Evolutionary conservation across 1,140 invertebrate species (phyloP).

Genomic region (Sitobion miscanthi): DNA sequence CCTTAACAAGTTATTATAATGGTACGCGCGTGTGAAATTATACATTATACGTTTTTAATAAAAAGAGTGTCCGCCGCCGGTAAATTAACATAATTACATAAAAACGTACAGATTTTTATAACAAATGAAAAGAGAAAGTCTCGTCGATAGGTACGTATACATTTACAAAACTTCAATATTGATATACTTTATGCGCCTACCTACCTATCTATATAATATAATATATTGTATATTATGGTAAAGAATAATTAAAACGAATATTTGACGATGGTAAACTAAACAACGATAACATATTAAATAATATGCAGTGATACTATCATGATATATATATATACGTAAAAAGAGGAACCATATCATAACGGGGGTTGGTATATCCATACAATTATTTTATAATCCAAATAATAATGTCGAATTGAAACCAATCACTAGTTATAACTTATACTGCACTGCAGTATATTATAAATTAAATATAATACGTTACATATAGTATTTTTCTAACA

Average conservation of each 20-base stretch:
- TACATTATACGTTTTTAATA: slow-evolving; percentile 24
- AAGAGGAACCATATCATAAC: too few relatives aligned
- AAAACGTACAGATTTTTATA: slow-evolving; percentile 37
- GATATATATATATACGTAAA: too few relatives aligned
- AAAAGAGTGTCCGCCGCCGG: slow-evolving; percentile 4
- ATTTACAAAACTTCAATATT: slow-evolving; percentile 37
- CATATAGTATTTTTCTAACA: neutral
- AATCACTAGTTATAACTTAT: neutral
- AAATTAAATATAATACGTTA: neutral
- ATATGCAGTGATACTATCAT: neutral
- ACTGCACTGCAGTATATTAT: neutral
- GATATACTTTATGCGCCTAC: neutral
- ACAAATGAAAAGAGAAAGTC: slow-evolving; percentile 48
- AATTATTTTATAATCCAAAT: too few relatives aligned
- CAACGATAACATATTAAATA: neutral
- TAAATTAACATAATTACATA: slow-evolving; percentile 38
- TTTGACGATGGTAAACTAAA: neutral
- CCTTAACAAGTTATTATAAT: slow-evolving; percentile 26
- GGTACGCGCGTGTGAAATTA: slow-evolving; percentile 5
- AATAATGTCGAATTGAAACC: neutral
- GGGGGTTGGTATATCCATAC: too few relatives aligned
- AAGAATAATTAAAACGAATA: neutral
- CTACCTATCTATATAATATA: neutral
- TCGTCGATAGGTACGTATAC: neutral
- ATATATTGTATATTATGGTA: neutral